Conservation (phyloP, 1,140 invertebrate species). For the Achroia grisella region DNA sequence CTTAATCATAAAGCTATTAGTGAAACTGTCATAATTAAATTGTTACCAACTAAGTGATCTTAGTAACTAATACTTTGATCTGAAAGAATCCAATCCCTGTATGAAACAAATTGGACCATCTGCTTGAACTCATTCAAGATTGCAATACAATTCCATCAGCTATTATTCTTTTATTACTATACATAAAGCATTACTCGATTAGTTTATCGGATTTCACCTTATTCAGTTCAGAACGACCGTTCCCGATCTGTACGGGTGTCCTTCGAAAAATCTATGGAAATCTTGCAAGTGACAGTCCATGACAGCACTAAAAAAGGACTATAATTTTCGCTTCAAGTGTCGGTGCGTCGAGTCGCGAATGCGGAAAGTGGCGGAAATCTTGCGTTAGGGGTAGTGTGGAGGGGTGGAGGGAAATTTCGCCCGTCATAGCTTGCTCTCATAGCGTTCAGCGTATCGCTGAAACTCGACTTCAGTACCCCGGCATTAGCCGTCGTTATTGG, state of each 20-base stretch:
- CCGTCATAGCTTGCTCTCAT: conserved; percentile 4
- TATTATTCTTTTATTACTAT: no score
- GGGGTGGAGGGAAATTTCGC: conserved; percentile 11
- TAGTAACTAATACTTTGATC: no score
- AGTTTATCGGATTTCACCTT: no score
- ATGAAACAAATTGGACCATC: no score
- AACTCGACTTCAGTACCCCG: conserved; percentile 37
- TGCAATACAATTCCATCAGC: no score
- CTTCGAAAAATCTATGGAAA: background rate
- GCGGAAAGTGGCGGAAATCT: conserved; percentile 11
- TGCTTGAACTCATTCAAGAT: no score
- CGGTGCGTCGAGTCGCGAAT: conserved; percentile 10
- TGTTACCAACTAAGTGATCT: no score
- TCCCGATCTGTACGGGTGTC: background rate
- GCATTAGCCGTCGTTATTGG: conserved; percentile 32
- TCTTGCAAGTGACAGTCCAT: background rate
- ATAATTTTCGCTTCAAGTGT: conserved; percentile 4
- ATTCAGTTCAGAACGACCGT: no score
- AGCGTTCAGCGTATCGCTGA: background rate
- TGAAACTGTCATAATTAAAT: no score
- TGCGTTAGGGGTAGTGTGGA: conserved; percentile 4
- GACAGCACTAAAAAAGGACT: background rate
- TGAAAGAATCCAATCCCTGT: no score
- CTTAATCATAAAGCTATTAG: no score
- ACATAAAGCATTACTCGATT: no score